Evolutionary conservation across 2,113 vertebrate genomes (phyloP).

Genomic region (Tachysurus fulvidraco): DNA sequence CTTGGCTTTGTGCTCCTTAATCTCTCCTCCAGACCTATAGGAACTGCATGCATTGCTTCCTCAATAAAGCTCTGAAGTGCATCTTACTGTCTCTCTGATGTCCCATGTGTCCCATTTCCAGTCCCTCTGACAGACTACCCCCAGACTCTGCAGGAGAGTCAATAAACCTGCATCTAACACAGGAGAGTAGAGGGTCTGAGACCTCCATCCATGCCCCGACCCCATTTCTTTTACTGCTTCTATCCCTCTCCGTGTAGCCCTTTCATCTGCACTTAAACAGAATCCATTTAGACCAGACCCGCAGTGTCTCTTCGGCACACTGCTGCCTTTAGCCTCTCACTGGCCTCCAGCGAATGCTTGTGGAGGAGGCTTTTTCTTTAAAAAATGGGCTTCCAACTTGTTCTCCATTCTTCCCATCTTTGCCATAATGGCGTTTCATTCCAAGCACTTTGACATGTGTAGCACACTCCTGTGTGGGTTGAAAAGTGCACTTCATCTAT

Average conservation of each 20-base stretch:
- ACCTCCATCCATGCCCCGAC: constrained; percentile 26
- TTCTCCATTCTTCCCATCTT: constrained; percentile 26
- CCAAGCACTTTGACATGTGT: constrained; percentile 37
- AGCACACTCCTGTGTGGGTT: constrained; percentile 37
- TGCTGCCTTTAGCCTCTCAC: constrained; percentile 35
- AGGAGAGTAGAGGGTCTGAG: constrained; percentile 19
- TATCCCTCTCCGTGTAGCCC: constrained; percentile 29
- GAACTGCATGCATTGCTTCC: constrained; percentile 49
- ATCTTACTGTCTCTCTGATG: constrained; percentile 17
- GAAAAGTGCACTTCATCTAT: constrained; percentile 44
- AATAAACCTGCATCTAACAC: constrained; percentile 42
- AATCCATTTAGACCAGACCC: constrained; percentile 51
- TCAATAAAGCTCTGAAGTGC: constrained; percentile 48
- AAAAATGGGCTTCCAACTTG: constrained; percentile 34
- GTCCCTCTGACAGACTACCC: constrained; percentile 1
- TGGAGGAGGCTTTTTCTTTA: constrained; percentile 42
- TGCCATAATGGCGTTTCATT: constrained; percentile 39
- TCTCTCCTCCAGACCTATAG: constrained; percentile 49
- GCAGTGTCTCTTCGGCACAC: constrained; percentile 7
- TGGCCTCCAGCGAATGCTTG: constrained; percentile 38
- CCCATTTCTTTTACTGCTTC: constrained; percentile 48
- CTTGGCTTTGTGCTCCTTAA: constrained; percentile 37
- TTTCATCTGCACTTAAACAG: constrained; percentile 55
- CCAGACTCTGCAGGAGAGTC: constrained; percentile 28
- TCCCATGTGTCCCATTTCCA: constrained; percentile 28